Evolutionary conservation across 1,140 invertebrate species (phyloP).

Genomic region (Euwallacea similis): DNA sequence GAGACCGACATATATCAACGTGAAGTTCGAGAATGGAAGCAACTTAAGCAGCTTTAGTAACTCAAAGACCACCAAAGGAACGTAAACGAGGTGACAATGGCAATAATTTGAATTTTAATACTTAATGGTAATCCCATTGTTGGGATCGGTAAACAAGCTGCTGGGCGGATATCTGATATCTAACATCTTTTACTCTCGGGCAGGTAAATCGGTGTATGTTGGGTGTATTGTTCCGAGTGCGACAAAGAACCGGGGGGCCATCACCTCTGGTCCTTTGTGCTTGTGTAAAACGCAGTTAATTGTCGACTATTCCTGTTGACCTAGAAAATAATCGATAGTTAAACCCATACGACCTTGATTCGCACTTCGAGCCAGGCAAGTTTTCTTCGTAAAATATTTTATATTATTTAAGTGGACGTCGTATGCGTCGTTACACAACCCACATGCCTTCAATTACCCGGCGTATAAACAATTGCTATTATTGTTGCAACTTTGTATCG

Average conservation of each 20-base stretch:
- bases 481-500: not conserved
- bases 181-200: constrained; percentile 23
- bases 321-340: constrained; percentile 34
- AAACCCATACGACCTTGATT: constrained; percentile 30
- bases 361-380: constrained; percentile 15
- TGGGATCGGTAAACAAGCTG: constrained; percentile 15
- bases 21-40: not conserved
- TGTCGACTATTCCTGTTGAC: constrained; percentile 29
- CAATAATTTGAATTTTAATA: constrained; percentile 33
- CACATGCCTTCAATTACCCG: not conserved
- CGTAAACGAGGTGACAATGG: constrained; percentile 33
- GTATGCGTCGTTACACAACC: constrained; percentile 5
- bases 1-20: not conserved
- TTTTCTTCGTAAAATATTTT: constrained; percentile 27
- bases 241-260: constrained; percentile 11
- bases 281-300: constrained; percentile 5
- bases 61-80: not conserved
- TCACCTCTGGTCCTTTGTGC: constrained; percentile 22
- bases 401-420: constrained; percentile 11
- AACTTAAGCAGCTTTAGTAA: constrained; percentile 1
- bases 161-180: constrained; percentile 21
- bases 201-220: constrained; percentile 22
- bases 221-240: constrained; percentile 9
- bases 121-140: constrained; percentile 34
- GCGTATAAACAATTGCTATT: constrained; percentile 3